Conservation (phyloP, 2,113 vertebrate genomes). For the Haemorhous mexicanus region DNA sequence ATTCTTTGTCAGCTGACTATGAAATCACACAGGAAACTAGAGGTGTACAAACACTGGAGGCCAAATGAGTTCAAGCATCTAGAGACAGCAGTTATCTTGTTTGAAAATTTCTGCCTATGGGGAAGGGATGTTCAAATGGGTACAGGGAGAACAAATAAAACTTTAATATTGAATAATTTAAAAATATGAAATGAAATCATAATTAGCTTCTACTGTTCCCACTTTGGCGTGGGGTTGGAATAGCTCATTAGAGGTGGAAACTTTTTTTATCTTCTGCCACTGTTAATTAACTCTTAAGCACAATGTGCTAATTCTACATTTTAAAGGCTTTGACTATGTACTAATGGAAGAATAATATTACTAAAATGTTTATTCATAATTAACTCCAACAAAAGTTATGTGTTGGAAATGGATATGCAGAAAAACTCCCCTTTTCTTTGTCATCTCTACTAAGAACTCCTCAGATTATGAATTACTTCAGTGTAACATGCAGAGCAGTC, state of each 20-base stretch:
- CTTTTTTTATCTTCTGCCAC: background rate
- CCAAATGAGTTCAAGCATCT: background rate
- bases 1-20: background rate
- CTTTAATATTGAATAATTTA: background rate
- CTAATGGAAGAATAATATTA: background rate
- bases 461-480: background rate
- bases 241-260: background rate
- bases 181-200: conserved; percentile 2
- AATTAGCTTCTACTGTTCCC: background rate
- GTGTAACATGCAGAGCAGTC: background rate
- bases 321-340: conserved; percentile 3
- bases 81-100: background rate
- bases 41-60: background rate
- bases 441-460: background rate
- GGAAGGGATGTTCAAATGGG: background rate
- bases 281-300: background rate
- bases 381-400: background rate
- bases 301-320: background rate
- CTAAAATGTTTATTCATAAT: background rate
- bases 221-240: background rate
- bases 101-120: background rate
- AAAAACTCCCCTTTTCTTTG: background rate
- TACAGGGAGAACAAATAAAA: background rate
- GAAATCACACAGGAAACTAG: background rate
- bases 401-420: background rate